A percentile compares a stretch with the other conserved stretches of the same genome.
Evolutionary conservation across 2,797 vertebrate species (phyloP).

Genomic region (Brachymystax lenok): DNA sequence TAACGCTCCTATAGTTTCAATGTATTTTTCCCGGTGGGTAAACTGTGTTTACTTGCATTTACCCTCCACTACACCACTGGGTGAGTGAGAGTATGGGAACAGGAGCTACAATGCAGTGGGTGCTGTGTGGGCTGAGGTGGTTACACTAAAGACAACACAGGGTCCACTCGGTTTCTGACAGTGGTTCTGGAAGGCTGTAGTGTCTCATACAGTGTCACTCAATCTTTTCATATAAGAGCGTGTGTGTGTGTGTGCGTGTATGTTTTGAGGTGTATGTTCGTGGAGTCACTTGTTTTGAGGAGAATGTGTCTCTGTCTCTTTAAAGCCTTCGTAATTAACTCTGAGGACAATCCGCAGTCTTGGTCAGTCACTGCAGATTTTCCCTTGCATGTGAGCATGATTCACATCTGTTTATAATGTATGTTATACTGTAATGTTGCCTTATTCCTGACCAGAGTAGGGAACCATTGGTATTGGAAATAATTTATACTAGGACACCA

Average conservation of each 20-base stretch:
- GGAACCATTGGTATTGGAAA: background rate
- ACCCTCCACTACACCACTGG: too few relatives aligned
- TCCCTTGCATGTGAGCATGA: constrained; percentile 79
- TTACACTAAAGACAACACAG: background rate
- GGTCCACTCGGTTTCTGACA: background rate
- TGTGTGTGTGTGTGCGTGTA: constrained; percentile 14
- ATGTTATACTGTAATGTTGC: background rate
- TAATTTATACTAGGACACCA: background rate
- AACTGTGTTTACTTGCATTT: too few relatives aligned
- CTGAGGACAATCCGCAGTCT: constrained; percentile 87
- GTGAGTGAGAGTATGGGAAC: too few relatives aligned
- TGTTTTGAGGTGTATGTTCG: constrained; percentile 57
- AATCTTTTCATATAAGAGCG: background rate
- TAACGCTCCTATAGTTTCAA: too few relatives aligned
- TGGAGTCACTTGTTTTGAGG: constrained; percentile 45
- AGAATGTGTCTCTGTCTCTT: constrained; percentile 73
- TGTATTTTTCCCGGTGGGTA: too few relatives aligned
- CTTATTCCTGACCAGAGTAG: background rate
- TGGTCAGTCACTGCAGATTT: constrained; percentile 90
- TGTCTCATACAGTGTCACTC: background rate
- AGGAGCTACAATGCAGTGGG: too few relatives aligned
- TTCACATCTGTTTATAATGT: constrained; percentile 18
- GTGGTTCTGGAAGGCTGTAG: background rate
- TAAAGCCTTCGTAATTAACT: constrained; percentile 90
- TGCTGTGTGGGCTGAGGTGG: background rate